Base-by-base conservation (phyloP, 2,113 vertebrate genomes). In the Sinosuthora webbiana region DNA sequence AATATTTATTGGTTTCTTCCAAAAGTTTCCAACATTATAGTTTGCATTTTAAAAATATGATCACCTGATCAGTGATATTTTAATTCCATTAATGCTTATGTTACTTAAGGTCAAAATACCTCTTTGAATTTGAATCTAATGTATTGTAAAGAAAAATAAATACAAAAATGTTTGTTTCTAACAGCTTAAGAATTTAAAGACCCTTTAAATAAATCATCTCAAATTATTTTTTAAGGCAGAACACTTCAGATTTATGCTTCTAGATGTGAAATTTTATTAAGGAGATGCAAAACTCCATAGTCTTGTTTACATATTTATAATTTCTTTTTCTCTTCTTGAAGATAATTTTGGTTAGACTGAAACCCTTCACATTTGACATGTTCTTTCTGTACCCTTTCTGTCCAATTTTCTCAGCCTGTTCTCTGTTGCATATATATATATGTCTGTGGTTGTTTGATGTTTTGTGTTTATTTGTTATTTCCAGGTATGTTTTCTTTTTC, bases 321-420 rank as follows among this genome's bases (percentile, higher is more conserved):
- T 47, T 60, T n/a, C 1, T 71, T 75, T 55, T 73, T 71, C 24
- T 62, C 7, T 52, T 74, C 21, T 56, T 83, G 16, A 76, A 71
- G 30, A 35, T 17, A 49, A 24, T 49, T 79, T 86, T 52, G 27
- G 3, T 62, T 45, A 71, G 53, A 28, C 5, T 62, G n/a, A n/a
- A 67, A 55, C 1, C 55, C 18, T 73, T 64, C 41, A 35, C 0
- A 0, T 42, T 47, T 74, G 8, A 9, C 7, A 16, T 69, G 77
- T 76, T 79, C 18, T 60, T 81, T 74, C 27, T 81, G 16, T 24
- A 30, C 1, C 1, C 1, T 47, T 28, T 53, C 3, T 35, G 11
- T 37, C 9, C 5, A 31, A 2, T 84, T 90, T 85, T 47, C 25
- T 75, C 10, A 67, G 18, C 3, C 9, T 39, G 2, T 73, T 73